phyloP scores from a whole-genome alignment of 2,113 vertebrate species.

The Pelobates fuscus region DNA sequence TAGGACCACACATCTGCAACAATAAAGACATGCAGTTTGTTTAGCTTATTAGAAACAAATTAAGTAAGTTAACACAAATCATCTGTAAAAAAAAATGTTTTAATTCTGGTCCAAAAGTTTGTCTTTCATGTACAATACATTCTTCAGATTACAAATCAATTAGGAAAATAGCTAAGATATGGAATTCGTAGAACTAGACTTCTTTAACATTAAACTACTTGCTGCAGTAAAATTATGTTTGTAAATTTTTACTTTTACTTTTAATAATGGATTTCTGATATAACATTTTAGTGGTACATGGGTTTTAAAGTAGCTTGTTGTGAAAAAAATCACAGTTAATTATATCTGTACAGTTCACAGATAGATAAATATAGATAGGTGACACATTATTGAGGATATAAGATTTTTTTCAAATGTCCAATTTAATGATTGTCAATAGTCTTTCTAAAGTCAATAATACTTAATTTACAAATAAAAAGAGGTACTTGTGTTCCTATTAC shows the following conservation, averaged over 20 bases:
- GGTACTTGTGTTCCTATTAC: slow-evolving; percentile 74
- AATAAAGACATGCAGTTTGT: too few relatives aligned
- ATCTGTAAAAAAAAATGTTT: slow-evolving; percentile 19
- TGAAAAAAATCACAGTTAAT: slow-evolving; percentile 45
- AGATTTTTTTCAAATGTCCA: neutral
- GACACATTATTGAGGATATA: neutral
- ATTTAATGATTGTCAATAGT: slow-evolving; percentile 12
- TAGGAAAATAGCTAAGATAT: neutral
- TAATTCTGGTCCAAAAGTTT: slow-evolving; percentile 20
- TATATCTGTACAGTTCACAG: slow-evolving; percentile 25
- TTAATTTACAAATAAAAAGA: slow-evolving; percentile 61
- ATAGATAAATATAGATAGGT: slow-evolving; percentile 33
- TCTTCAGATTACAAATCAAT: neutral
- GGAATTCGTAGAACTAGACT: neutral
- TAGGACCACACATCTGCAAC: too few relatives aligned
- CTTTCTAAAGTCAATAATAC: slow-evolving; percentile 28
- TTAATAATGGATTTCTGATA: neutral
- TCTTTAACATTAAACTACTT: too few relatives aligned
- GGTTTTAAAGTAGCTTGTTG: slow-evolving; percentile 26
- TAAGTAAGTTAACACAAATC: neutral
- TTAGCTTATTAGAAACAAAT: too few relatives aligned
- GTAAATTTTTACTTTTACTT: neutral
- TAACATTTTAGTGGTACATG: slow-evolving; percentile 23
- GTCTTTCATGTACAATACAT: slow-evolving; percentile 32
- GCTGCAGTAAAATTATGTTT: too few relatives aligned